phyloP scores from a whole-genome alignment of 1,140 invertebrate species.

The Eumeta japonica region DNA sequence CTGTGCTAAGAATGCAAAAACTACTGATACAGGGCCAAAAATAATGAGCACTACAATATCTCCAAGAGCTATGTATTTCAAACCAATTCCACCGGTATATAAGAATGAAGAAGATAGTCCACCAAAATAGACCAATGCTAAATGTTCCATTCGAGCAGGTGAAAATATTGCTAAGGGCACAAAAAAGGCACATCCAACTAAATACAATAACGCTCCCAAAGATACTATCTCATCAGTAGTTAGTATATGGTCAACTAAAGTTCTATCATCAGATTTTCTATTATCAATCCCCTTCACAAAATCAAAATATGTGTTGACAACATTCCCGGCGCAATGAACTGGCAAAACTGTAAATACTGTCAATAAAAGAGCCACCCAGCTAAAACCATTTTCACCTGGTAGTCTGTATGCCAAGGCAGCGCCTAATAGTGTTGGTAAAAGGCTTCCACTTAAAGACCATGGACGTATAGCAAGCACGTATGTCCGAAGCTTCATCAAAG shows the following conservation, averaged over 20 bases:
- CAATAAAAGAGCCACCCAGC: slow-evolving; percentile 73
- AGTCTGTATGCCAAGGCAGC: slow-evolving; percentile 83
- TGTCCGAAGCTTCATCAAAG: slow-evolving; percentile 80
- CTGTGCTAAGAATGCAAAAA: slow-evolving; percentile 91
- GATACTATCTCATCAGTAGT: slow-evolving; percentile 83
- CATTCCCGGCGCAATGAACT: slow-evolving; percentile 92
- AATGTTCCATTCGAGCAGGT: slow-evolving; percentile 88
- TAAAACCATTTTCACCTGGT: slow-evolving; percentile 69
- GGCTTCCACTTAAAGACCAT: slow-evolving; percentile 89
- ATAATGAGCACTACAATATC: slow-evolving; percentile 89
- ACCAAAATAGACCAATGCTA: slow-evolving; percentile 92
- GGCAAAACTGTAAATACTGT: slow-evolving; percentile 84
- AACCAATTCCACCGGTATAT: slow-evolving; percentile 89
- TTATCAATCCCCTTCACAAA: slow-evolving; percentile 92
- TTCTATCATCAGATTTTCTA: slow-evolving; percentile 88
- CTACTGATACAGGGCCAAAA: slow-evolving; percentile 91
- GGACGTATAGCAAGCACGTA: slow-evolving; percentile 85
- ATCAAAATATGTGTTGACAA: slow-evolving; percentile 96
- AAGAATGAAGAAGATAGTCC: slow-evolving; percentile 94
- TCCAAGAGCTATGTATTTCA: slow-evolving; percentile 91
- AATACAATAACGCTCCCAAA: slow-evolving; percentile 83
- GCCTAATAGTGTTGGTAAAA: slow-evolving; percentile 86
- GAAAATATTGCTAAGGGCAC: slow-evolving; percentile 76
- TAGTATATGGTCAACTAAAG: slow-evolving; percentile 86
- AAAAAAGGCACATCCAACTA: slow-evolving; percentile 86